These are phyloP conservation scores for Scaptodrosophila lebanonensis DNA, from an alignment of 1,140 invertebrate genomes.

Conservation along the genomic window DNA sequence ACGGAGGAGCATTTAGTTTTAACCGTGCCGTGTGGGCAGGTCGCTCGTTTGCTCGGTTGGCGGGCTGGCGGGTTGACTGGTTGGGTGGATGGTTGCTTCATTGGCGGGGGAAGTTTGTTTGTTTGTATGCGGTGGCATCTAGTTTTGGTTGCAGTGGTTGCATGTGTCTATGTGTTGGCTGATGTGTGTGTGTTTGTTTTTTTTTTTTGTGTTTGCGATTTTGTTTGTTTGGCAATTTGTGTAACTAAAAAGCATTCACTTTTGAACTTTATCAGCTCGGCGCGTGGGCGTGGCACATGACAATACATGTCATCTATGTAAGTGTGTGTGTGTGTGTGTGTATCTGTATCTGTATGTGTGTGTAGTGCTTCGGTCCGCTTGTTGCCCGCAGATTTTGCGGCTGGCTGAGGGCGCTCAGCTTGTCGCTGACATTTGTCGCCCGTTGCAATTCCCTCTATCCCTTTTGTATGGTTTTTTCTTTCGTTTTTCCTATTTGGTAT, in stretches of 20 bases:
- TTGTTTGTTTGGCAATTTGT: slow-evolving; percentile 71
- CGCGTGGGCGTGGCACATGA: slow-evolving; percentile 20
- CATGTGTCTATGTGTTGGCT: background rate
- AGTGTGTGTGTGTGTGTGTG: background rate
- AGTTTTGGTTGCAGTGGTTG: background rate
- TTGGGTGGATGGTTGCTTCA: too few species aligned
- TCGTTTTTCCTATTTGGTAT: slow-evolving; percentile 9
- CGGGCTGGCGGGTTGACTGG: too few species aligned
- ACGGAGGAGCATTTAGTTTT: too few species aligned
- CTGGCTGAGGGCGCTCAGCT: slow-evolving; percentile 3
- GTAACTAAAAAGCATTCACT: slow-evolving; percentile 71
- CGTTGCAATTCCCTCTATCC: background rate
- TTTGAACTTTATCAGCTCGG: slow-evolving; percentile 63
- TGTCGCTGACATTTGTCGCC: slow-evolving; percentile 27
- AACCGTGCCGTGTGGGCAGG: too few species aligned
- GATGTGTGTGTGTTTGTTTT: background rate
- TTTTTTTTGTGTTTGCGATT: slow-evolving; percentile 31
- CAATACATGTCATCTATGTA: slow-evolving; percentile 17
- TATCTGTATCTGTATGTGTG: slow-evolving; percentile 5
- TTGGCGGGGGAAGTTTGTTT: background rate
- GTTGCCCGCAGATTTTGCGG: slow-evolving; percentile 43
- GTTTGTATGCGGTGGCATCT: background rate
- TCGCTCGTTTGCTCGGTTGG: too few species aligned
- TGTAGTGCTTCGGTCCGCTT: slow-evolving; percentile 29
- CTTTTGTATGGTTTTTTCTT: slow-evolving; percentile 30